Evolutionary conservation across 2,113 vertebrate species (phyloP), one percentile per base, ranked within the genome.

Genomic region (Melierax canorus): DNA sequence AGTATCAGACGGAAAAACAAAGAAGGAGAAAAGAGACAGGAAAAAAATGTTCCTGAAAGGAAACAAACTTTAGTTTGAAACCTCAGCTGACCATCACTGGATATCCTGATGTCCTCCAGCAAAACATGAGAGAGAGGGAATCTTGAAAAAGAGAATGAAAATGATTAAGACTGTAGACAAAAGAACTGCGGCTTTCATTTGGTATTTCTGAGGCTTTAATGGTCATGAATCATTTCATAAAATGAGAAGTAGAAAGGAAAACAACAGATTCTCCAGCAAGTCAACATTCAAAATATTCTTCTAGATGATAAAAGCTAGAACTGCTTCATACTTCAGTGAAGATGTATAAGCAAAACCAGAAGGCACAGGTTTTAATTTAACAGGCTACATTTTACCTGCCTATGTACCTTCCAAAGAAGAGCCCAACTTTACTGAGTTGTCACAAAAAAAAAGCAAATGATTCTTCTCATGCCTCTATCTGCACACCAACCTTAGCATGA

Each of bases 221-320:
- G 79, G 96, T 91, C 92, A 95, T 96, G 94, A 96, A 97, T 97
- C 95, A 97, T 93, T 97, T 94, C 73, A 92, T 92, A 95, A 95
- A 97, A 97, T 75, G 83, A 96, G 72, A 96, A 94, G 76, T 91
- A 94, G 83, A 94, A 97, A 92, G 68, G 72, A 97, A 96, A 97
- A 97, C 88, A 97, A 91, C 75, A 92, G 88, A 95, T 91, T 94
- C 88, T 91, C 83, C 83, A 92, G 76, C 60, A 97, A 97, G 82
- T 84, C 96, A 94, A 95, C 86, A 91, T 9, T 91, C 36, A 94
- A 95, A 96, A 64, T 91, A 92, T 68, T 94, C 92, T 96, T 78
- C 46, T 69, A 97, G 86, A 94, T 94, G 86, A 94, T 94, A 94
- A 92, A 94, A 96, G 83, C 80, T 92, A 88, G 68, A 85, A 72